Conservation (phyloP, 2,113 vertebrate species). For the Carlito syrichta region DNA sequence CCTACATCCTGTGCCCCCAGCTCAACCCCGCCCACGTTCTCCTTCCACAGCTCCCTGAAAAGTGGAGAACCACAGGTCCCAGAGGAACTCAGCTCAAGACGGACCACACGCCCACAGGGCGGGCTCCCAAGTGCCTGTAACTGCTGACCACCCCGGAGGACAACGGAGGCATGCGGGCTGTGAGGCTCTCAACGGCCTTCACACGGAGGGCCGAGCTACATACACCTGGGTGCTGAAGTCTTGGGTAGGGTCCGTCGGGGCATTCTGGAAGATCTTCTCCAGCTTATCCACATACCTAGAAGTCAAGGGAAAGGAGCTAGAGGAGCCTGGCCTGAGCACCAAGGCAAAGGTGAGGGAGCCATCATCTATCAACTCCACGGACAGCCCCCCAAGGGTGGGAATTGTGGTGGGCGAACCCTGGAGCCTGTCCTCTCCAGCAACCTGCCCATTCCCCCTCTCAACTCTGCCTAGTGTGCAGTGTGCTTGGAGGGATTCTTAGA, state of each 20-base stretch:
- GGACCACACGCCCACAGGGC: not conserved
- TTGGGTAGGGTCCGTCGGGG: conserved; percentile 94
- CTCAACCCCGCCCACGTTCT: not conserved
- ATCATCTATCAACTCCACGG: not conserved
- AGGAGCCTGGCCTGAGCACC: not conserved
- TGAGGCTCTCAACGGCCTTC: not conserved
- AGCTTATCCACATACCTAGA: conserved; percentile 95
- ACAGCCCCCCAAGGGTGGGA: not conserved
- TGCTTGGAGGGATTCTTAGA: too few relatives aligned
- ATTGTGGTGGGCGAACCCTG: not conserved
- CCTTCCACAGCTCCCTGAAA: not conserved
- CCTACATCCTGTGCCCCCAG: not conserved
- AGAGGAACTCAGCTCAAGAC: not conserved
- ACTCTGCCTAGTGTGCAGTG: not conserved
- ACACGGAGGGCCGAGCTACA: conserved; percentile 74
- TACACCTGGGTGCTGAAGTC: conserved; percentile 99
- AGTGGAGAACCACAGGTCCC: not conserved
- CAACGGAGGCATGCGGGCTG: not conserved
- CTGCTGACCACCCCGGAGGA: too few relatives aligned
- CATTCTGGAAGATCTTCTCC: conserved; percentile 95
- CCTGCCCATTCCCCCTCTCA: not conserved
- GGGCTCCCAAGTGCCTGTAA: not conserved
- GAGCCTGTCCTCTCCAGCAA: not conserved
- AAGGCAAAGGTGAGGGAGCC: not conserved
- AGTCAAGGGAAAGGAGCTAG: conserved; percentile 5